Evolutionary conservation across 2,113 vertebrate species (phyloP).

Genomic region (Rostratula benghalensis): DNA sequence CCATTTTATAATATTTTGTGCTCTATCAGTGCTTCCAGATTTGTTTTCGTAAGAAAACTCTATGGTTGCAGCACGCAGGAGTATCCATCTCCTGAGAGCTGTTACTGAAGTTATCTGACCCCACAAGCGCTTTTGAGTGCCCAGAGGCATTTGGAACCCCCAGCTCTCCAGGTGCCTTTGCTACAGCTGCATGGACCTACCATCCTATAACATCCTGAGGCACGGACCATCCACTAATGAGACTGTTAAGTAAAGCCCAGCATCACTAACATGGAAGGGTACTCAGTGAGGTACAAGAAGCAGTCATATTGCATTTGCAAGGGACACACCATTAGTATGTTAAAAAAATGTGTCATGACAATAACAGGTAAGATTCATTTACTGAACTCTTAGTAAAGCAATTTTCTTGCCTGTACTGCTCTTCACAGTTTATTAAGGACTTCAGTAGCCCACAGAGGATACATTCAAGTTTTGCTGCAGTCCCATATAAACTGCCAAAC

Average conservation of each 20-base stretch:
- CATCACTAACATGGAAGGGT: accelerated
- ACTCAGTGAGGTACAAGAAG: background rate
- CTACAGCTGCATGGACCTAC: background rate
- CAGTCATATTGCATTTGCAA: background rate
- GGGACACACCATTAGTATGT: background rate
- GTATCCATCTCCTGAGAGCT: background rate
- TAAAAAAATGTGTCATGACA: background rate
- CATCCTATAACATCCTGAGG: background rate
- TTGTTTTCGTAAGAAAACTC: background rate
- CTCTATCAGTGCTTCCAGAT: background rate
- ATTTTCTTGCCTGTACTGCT: background rate
- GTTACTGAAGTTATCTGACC: background rate
- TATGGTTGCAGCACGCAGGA: accelerated
- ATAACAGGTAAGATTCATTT: background rate
- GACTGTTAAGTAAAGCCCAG: background rate
- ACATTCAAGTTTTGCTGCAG: background rate
- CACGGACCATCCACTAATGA: accelerated
- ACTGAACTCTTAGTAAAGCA: background rate
- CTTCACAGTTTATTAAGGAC: background rate
- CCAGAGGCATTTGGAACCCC: accelerated
- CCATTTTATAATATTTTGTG: background rate
- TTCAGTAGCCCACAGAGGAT: background rate
- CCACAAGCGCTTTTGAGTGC: background rate
- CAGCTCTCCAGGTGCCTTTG: background rate
- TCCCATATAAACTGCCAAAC: background rate